Percentiles rank a stretch among this genome's conserved stretches.
Evolutionary conservation across 2,888 invertebrate genomes (phyloP).

Genomic region (Norana najaformis): DNA sequence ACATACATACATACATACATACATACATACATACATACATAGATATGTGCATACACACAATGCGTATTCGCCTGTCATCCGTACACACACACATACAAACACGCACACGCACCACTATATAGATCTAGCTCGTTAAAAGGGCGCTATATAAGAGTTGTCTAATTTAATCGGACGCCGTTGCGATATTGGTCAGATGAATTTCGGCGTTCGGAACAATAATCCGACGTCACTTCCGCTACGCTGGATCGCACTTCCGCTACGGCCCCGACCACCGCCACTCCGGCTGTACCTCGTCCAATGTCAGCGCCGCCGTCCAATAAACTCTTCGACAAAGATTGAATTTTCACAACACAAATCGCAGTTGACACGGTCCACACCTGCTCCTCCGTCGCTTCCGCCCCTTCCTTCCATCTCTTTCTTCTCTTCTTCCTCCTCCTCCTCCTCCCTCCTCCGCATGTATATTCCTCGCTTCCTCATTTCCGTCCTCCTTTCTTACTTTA

Average conservation of each 20-base stretch:
- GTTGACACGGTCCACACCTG: not conserved
- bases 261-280: not conserved
- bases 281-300: not conserved
- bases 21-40: too few species aligned
- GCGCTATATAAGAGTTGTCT: not conserved
- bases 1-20: too few species aligned
- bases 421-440: not conserved
- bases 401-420: not conserved
- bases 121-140: not conserved
- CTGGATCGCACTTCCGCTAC: not conserved
- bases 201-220: not conserved
- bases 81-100: not conserved
- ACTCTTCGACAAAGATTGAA: slow-evolving; percentile 7
- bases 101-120: not conserved
- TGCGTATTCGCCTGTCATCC: not conserved
- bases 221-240: not conserved
- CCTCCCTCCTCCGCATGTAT: not conserved
- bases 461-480: not conserved
- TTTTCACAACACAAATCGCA: not conserved
- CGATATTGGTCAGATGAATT: slow-evolving; percentile 6
- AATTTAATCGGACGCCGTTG: not conserved
- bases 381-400: not conserved
- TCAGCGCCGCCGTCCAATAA: not conserved
- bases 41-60: not conserved
- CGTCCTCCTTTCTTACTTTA: not conserved